A percentile compares a stretch with the other conserved stretches of the same genome.
These are phyloP conservation scores for Radopholus similis DNA, from an alignment of 1,140 invertebrate species.

Conservation along the genomic window DNA sequence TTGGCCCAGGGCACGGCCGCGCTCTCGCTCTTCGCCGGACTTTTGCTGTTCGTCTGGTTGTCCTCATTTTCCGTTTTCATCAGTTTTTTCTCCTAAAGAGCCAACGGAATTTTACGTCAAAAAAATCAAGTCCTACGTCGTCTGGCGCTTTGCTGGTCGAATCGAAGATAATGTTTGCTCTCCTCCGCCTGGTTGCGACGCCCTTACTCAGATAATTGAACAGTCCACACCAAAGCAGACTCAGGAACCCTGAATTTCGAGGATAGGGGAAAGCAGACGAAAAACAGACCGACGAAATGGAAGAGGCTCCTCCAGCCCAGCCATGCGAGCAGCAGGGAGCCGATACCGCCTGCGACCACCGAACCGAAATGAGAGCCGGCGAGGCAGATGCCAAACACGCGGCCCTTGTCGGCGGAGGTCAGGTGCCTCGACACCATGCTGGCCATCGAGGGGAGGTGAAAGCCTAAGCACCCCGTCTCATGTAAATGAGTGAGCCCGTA, in stretches of 20 bases:
- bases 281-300: constrained; percentile 67
- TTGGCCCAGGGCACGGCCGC: constrained; percentile 65
- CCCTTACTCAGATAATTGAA: constrained; percentile 52
- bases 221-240: constrained; percentile 65
- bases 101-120: neutral
- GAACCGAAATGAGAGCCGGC: constrained; percentile 67
- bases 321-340: constrained; percentile 69
- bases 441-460: constrained; percentile 73
- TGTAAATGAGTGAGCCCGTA: constrained; percentile 25
- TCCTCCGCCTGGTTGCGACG: constrained; percentile 55
- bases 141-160: neutral
- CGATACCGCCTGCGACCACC: constrained; percentile 69
- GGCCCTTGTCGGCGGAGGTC: constrained; percentile 68
- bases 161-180: constrained; percentile 20
- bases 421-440: constrained; percentile 71
- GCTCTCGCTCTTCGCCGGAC: neutral
- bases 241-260: constrained; percentile 63
- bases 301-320: constrained; percentile 72
- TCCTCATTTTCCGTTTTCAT: neutral
- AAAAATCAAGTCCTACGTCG: neutral
- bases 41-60: neutral
- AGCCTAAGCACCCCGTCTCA: constrained; percentile 58
- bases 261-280: constrained; percentile 17
- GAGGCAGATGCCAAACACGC: constrained; percentile 71
- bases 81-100: neutral